Base-by-base conservation (phyloP, 92 coral and sea anemone genomes). In the Phymanthus crucifer region DNA sequence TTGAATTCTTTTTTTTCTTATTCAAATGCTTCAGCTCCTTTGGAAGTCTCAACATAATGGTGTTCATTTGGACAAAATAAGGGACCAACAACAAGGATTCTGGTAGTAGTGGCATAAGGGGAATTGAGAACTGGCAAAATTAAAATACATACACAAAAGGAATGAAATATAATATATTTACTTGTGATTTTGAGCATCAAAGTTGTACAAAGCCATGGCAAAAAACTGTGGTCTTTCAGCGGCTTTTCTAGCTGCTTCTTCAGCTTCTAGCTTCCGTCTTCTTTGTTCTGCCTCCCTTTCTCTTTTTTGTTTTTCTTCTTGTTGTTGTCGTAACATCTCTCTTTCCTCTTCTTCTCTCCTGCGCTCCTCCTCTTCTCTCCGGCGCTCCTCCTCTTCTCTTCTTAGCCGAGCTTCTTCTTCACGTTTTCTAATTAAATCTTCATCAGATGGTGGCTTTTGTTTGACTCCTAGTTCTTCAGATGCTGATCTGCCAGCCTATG, bases 151-250 rank as follows among this genome's bases (percentile, higher is more conserved):
- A 26, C 1, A 26, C 11, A 1, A 0, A 72, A n/a, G n/a, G n/a
- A n/a, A n/a, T n/a, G 11, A 73, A 12, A 2, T 0, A 18, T 72
- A 14, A 45, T 26, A 4, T 16, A 46, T 95, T 68, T 85, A 94
- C 98, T 94, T 92, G 24, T 87, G 87, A 40, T 86, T 93, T 77
- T 94, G 97, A 2, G 95, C 94, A 52, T 71, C 77, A 79, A 94
- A 94, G 80, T 61, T 94, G 83, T 94, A 94, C 90, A 94, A 73
- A 14, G 98, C 98, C 77, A 82, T 88, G 47, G 98, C 98, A 29
- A 90, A 19, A 56, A 92, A 92, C 80, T 92, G 97, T 17, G 97
- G 94, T 73, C 84, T 81, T 6, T 74, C 81, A 1, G 93, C 90
- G 70, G 83, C 90, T 85, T 88, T 84, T 65, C 86, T 75, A 8